phyloP scores from a whole-genome alignment of 1,140 invertebrate genomes.

The Musca vetustissima region DNA sequence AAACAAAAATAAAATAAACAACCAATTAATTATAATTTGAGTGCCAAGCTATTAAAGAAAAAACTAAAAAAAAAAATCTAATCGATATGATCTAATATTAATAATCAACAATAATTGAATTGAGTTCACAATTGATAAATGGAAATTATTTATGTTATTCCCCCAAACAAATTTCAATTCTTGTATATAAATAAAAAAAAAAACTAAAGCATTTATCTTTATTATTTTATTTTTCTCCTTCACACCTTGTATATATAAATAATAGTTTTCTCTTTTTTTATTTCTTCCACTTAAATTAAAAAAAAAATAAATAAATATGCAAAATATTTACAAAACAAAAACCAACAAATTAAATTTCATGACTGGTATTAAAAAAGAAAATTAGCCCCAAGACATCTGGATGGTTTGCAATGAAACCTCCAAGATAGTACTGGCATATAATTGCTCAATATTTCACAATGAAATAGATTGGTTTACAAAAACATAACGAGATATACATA shows the following conservation, averaged over 20 bases:
- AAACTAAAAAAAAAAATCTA: slow-evolving; percentile 24
- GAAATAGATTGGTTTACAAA: neutral
- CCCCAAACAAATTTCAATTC: neutral
- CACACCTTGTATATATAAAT: too few relatives aligned
- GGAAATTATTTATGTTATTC: slow-evolving; percentile 14
- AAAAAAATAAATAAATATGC: too few relatives aligned
- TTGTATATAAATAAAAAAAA: slow-evolving; percentile 32
- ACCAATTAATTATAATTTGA: slow-evolving; percentile 28
- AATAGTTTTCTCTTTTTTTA: too few relatives aligned
- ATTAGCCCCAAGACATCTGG: too few relatives aligned
- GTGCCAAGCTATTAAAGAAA: slow-evolving; percentile 32
- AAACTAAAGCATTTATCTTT: slow-evolving; percentile 31
- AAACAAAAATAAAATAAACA: slow-evolving; percentile 10
- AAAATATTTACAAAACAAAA: too few relatives aligned
- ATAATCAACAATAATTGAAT: slow-evolving; percentile 24
- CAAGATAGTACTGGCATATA: neutral
- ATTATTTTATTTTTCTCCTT: slow-evolving; percentile 4
- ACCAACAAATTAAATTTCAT: too few relatives aligned
- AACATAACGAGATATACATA: too few relatives aligned
- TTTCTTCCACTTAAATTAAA: too few relatives aligned
- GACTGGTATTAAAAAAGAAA: too few relatives aligned
- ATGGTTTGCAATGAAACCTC: neutral
- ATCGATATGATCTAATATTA: slow-evolving; percentile 26
- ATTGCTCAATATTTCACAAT: too few relatives aligned
- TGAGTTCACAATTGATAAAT: slow-evolving; percentile 3